These are phyloP conservation scores for Prunella fulvescens DNA, from an alignment of 2,113 vertebrate genomes.

Conservation along the genomic window DNA sequence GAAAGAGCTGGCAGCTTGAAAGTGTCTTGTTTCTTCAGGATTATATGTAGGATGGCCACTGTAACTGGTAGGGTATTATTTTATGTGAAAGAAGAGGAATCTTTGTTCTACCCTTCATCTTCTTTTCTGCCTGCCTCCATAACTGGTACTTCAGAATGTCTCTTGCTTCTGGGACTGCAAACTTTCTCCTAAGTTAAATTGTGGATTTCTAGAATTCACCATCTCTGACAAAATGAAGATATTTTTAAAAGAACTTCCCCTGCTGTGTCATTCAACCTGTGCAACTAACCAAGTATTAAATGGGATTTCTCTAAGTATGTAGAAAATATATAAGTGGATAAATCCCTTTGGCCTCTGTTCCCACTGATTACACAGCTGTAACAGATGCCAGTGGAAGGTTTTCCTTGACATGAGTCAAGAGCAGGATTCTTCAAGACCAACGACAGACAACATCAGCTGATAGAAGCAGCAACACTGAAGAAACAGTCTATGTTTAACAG, in stretches of 20 bases:
- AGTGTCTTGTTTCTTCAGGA: neutral
- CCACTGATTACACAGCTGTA: neutral
- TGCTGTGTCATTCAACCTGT: neutral
- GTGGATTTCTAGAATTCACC: neutral
- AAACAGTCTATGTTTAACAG: neutral
- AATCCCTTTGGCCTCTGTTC: neutral
- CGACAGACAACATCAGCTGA: fast-evolving
- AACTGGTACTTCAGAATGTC: neutral
- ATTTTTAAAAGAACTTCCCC: neutral
- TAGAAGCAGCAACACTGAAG: neutral
- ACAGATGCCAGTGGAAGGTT: neutral
- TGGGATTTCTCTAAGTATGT: neutral
- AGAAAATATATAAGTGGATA: neutral
- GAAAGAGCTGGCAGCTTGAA: neutral
- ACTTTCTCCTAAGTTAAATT: neutral
- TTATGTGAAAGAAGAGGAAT: neutral
- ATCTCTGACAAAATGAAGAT: neutral
- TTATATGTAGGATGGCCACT: neutral
- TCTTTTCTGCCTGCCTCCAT: neutral
- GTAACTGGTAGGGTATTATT: neutral
- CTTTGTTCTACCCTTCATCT: neutral
- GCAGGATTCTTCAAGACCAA: neutral
- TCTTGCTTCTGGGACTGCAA: neutral
- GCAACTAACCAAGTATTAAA: neutral
- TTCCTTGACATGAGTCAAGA: neutral